These are phyloP conservation scores for Leptinotarsa undecemlineata DNA, from an alignment of 1,140 invertebrate species.

Conservation along the genomic window DNA sequence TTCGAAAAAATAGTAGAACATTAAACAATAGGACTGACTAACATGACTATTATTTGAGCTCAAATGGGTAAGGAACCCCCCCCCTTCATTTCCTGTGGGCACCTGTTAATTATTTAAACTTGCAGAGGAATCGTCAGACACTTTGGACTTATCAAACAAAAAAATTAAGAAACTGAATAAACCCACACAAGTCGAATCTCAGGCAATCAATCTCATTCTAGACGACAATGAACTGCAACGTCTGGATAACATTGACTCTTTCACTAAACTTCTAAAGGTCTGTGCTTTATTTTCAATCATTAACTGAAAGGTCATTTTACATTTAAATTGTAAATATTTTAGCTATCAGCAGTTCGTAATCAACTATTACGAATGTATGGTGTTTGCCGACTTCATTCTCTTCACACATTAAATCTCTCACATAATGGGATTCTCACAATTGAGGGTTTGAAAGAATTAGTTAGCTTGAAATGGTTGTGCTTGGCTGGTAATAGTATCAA, in stretches of 20 bases:
- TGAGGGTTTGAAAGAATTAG: conserved; percentile 84
- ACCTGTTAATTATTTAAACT: conserved; percentile 8
- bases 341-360: conserved; percentile 85
- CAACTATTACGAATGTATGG: conserved; percentile 85
- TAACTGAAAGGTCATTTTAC: too few species aligned
- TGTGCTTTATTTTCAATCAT: neutral
- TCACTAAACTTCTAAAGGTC: conserved; percentile 79
- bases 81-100: neutral
- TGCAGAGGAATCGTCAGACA: conserved; percentile 43
- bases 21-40: neutral
- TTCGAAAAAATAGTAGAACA: neutral
- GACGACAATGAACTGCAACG: conserved; percentile 87
- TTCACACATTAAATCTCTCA: conserved; percentile 80
- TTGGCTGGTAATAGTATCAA: conserved; percentile 75
- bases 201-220: conserved; percentile 74
- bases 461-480: conserved; percentile 76
- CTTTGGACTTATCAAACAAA: conserved; percentile 68
- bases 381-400: conserved; percentile 75
- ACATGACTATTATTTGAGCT: neutral
- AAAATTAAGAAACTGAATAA: conserved; percentile 75
- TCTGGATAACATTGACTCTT: conserved; percentile 84
- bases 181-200: conserved; percentile 64
- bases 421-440: conserved; percentile 87
- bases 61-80: conserved; percentile 22
- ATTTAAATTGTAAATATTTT: conserved; percentile 31